phyloP scores from a whole-genome alignment of 2,888 invertebrate genomes.

The Gymnoscelis rufifasciata region DNA sequence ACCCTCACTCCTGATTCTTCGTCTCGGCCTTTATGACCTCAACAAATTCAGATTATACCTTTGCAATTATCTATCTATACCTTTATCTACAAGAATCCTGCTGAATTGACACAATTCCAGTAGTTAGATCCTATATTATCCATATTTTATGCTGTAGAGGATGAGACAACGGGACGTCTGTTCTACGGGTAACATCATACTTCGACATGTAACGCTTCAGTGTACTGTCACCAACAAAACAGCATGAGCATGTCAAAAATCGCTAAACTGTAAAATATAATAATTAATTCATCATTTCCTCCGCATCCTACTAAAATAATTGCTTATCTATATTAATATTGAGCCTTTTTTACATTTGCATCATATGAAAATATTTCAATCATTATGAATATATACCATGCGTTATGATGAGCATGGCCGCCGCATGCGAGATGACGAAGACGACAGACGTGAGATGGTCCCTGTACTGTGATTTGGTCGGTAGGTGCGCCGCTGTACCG shows the following conservation, averaged over 20 bases:
- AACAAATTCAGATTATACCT: constrained; percentile 7
- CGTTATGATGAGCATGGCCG: constrained; percentile 3
- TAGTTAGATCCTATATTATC: constrained; percentile 35
- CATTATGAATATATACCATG: too few relatives aligned
- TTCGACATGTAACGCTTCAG: constrained; percentile 42
- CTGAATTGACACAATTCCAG: constrained; percentile 30
- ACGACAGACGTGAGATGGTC: constrained; percentile 52
- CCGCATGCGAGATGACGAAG: constrained; percentile 53
- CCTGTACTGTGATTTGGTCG: constrained; percentile 56
- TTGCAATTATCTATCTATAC: not conserved
- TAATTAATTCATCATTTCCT: too few relatives aligned
- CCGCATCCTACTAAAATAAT: not conserved
- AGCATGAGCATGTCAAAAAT: constrained; percentile 18
- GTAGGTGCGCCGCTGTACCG: constrained; percentile 86
- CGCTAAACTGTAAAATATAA: too few relatives aligned
- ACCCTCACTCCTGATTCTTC: constrained; percentile 61
- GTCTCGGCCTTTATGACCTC: constrained; percentile 48
- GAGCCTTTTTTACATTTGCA: too few relatives aligned
- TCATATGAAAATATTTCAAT: not conserved
- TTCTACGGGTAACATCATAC: constrained; percentile 43
- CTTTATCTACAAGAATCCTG: constrained; percentile 4
- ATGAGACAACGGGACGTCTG: constrained; percentile 56
- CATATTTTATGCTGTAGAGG: constrained; percentile 41
- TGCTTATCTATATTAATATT: too few relatives aligned
- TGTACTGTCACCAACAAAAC: constrained; percentile 44